Conservation (phyloP, 2,797 vertebrate genomes). For the Serranus cabrilla region DNA sequence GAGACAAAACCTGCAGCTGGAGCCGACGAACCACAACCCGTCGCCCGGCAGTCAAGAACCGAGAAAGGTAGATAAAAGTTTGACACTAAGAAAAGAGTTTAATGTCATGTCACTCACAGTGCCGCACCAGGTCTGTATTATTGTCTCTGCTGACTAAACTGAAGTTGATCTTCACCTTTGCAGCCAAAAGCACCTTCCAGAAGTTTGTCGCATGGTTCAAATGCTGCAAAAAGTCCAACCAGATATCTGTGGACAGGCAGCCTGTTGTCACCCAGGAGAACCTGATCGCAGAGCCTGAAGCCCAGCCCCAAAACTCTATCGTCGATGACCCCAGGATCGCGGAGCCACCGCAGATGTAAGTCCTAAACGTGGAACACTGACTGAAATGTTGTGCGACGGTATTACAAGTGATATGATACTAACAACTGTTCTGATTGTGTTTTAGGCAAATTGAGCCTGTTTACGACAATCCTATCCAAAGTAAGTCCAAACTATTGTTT, state of each 20-base stretch:
- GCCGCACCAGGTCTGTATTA: background rate
- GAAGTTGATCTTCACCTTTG: background rate
- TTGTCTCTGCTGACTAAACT: background rate
- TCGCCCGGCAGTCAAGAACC: background rate
- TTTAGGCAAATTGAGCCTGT: conserved; percentile 17
- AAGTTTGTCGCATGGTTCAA: conserved; percentile 2
- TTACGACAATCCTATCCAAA: background rate
- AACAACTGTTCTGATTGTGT: background rate
- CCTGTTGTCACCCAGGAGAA: background rate
- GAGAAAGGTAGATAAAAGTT: conserved; percentile 48
- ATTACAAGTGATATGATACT: background rate
- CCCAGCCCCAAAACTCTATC: conserved; percentile 46
- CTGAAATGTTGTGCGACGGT: background rate
- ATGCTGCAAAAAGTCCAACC: conserved; percentile 38
- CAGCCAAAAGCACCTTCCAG: conserved; percentile 38
- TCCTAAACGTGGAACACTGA: background rate
- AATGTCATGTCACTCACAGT: background rate
- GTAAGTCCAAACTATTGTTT: conserved; percentile 36
- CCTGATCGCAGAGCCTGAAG: conserved; percentile 7
- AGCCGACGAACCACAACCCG: background rate
- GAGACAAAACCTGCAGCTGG: conserved; percentile 56
- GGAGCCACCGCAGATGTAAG: conserved; percentile 26
- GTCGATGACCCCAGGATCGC: conserved; percentile 28
- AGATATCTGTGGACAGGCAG: accelerated
- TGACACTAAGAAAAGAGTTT: background rate